phyloP scores from a whole-genome alignment of 2,888 invertebrate genomes.

The Brassicogethes aeneus region DNA sequence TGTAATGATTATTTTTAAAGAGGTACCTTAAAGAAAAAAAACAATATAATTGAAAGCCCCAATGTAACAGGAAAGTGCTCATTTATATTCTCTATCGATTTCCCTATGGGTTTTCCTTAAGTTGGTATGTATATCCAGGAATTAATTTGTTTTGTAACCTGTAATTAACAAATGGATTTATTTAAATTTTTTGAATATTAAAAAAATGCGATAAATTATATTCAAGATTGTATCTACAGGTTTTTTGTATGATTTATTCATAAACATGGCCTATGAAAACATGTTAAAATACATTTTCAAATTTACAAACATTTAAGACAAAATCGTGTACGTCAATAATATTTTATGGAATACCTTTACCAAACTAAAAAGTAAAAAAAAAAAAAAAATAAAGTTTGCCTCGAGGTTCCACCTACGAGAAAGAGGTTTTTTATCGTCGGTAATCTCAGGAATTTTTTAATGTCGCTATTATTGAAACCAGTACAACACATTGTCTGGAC shows the following conservation, averaged over 20 bases:
- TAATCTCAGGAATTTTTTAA: constrained; percentile 37
- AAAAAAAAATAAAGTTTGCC: neutral
- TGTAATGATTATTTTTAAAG: too few relatives aligned
- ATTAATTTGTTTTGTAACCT: too few relatives aligned
- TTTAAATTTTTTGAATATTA: neutral
- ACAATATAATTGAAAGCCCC: too few relatives aligned
- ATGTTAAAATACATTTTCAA: too few relatives aligned
- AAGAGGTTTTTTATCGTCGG: constrained; percentile 32
- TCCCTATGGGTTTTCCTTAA: too few relatives aligned
- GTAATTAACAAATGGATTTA: neutral
- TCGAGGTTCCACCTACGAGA: constrained; percentile 27
- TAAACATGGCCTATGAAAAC: constrained; percentile 7
- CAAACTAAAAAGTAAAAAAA: neutral
- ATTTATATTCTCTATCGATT: too few relatives aligned
- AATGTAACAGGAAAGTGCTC: too few relatives aligned
- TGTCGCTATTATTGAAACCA: constrained; percentile 32
- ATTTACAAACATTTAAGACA: too few relatives aligned
- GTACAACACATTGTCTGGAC: constrained; percentile 14
- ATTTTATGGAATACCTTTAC: too few relatives aligned
- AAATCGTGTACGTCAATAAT: too few relatives aligned
- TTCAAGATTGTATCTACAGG: neutral
- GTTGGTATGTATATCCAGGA: too few relatives aligned
- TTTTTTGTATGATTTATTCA: neutral
- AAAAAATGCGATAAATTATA: neutral
- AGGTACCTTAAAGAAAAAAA: too few relatives aligned